Evolutionary conservation across 2,797 vertebrate genomes (phyloP).

Genomic region (Tachyglossus aculeatus): DNA sequence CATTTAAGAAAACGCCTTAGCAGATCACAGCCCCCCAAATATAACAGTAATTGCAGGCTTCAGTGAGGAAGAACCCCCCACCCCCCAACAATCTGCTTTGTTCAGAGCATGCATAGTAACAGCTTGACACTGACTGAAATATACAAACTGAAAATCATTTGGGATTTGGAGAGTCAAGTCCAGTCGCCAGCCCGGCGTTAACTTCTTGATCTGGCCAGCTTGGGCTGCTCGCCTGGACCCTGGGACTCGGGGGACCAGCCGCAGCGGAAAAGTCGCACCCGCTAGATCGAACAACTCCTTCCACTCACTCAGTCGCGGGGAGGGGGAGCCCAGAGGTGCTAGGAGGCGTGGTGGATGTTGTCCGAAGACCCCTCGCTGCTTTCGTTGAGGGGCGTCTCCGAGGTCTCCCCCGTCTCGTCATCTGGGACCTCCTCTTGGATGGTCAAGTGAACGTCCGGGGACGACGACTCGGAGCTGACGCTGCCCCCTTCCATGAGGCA

Average conservation of each 20-base stretch:
- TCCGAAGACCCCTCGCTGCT: constrained; percentile 79
- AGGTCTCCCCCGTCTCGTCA: constrained; percentile 75
- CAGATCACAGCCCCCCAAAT: too few relatives aligned
- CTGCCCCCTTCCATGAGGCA: constrained; percentile 92
- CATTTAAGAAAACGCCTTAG: too few relatives aligned
- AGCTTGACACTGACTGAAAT: constrained; percentile 38
- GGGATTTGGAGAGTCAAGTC: background rate
- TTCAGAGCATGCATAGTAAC: constrained; percentile 32
- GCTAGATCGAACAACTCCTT: constrained; percentile 35
- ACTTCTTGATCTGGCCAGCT: constrained; percentile 28
- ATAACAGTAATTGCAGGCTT: constrained; percentile 9
- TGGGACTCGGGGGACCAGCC: constrained; percentile 23
- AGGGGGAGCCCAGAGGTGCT: constrained; percentile 50
- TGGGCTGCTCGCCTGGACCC: background rate
- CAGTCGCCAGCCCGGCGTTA: background rate
- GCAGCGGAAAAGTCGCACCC: constrained; percentile 46
- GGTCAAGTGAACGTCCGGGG: constrained; percentile 87
- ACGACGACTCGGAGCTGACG: constrained; percentile 89
- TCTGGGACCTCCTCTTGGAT: constrained; percentile 90
- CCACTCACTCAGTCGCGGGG: background rate
- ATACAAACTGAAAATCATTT: constrained; percentile 5
- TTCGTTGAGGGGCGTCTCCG: constrained; percentile 70
- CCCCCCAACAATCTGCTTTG: background rate
- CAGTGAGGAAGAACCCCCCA: constrained; percentile 1
- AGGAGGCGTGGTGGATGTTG: constrained; percentile 69